These are phyloP conservation scores for Uria aalge DNA, from an alignment of 2,113 vertebrate species.

Conservation along the genomic window DNA sequence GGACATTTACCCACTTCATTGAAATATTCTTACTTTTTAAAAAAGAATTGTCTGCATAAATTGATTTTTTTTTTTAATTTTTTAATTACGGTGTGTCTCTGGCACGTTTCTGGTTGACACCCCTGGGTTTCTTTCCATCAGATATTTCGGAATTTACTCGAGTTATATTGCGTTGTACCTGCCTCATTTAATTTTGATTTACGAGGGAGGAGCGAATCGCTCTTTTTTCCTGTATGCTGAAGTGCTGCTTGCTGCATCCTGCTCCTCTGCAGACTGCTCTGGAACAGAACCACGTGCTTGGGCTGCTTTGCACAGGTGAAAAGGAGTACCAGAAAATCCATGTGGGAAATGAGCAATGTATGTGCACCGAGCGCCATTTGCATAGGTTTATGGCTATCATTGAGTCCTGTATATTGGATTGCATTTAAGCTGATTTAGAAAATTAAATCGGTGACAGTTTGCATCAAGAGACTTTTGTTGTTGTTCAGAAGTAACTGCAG, in stretches of 20 bases:
- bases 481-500: background rate
- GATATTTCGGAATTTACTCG: background rate
- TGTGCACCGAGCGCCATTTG: background rate
- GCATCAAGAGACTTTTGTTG: background rate
- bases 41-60: background rate
- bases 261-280: background rate
- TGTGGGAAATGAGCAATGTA: background rate
- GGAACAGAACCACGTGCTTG: background rate
- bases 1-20: background rate
- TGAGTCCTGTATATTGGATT: background rate
- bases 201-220: background rate
- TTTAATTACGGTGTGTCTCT: background rate
- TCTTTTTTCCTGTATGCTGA: background rate
- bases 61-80: background rate
- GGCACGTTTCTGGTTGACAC: background rate
- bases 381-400: accelerated
- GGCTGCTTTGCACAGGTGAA: background rate
- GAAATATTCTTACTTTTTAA: background rate
- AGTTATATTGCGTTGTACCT: background rate
- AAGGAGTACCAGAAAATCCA: background rate
- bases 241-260: background rate
- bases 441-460: background rate
- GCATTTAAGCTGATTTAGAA: background rate
- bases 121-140: background rate
- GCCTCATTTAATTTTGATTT: background rate